These are phyloP conservation scores for Tholera decimalis DNA, from an alignment of 2,888 invertebrate genomes.

Conservation along the genomic window DNA sequence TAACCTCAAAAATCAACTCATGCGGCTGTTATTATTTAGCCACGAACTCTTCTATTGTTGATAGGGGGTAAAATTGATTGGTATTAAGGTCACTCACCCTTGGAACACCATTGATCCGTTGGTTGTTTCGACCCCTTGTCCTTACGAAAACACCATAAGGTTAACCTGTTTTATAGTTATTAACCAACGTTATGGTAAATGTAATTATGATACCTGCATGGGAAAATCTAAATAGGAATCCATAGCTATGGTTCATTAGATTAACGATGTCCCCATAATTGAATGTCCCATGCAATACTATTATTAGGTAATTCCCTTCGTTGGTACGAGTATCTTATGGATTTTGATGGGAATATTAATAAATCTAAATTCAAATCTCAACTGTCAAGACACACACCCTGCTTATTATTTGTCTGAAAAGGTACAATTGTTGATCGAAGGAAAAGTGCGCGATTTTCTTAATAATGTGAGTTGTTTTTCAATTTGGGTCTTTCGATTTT, in stretches of 20 bases:
- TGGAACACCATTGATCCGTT: too few relatives aligned
- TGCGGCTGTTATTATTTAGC: too few relatives aligned
- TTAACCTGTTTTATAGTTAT: constrained; percentile 13
- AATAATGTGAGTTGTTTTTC: too few relatives aligned
- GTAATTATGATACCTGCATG: constrained; percentile 77
- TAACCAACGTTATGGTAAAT: constrained; percentile 18
- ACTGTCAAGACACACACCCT: too few relatives aligned
- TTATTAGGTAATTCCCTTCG: constrained; percentile 74
- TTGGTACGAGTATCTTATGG: background rate
- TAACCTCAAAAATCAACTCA: too few relatives aligned
- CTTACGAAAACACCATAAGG: background rate
- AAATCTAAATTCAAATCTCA: background rate
- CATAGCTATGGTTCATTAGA: constrained; percentile 84
- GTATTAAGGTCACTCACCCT: too few relatives aligned
- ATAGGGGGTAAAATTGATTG: too few relatives aligned
- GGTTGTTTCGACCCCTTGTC: background rate
- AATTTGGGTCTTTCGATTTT: too few relatives aligned
- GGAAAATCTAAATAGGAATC: constrained; percentile 77
- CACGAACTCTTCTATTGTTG: too few relatives aligned
- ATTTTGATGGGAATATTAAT: background rate
- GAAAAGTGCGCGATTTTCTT: too few relatives aligned
- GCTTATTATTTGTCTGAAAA: background rate
- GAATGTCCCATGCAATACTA: constrained; percentile 85
- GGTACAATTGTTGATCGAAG: too few relatives aligned
- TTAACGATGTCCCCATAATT: constrained; percentile 87